Conservation (phyloP, 2,888 invertebrate species). For the Ormia ochracea region DNA sequence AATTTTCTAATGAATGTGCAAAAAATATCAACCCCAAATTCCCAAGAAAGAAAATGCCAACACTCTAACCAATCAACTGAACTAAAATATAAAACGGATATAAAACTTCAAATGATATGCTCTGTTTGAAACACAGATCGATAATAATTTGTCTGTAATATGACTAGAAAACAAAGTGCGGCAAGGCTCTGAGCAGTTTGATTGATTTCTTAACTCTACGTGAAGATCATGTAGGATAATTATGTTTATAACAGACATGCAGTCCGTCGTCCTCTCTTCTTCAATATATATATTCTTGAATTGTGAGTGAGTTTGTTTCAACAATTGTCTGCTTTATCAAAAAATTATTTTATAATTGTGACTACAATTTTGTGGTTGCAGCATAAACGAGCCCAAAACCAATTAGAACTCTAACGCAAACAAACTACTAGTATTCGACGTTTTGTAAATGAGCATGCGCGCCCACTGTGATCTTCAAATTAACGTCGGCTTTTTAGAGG, state of each 20-base stretch:
- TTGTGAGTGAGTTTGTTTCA: not conserved
- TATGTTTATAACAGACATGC: constrained; percentile 11
- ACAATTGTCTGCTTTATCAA: constrained; percentile 44
- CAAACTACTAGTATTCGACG: not conserved
- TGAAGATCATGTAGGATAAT: constrained; percentile 34
- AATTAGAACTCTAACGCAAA: constrained; percentile 19
- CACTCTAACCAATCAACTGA: not conserved
- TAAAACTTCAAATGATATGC: constrained; percentile 56
- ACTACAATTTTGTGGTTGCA: constrained; percentile 50
- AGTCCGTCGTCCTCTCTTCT: not conserved
- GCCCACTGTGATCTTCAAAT: constrained; percentile 49
- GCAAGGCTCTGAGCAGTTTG: constrained; percentile 45
- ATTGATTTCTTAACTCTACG: constrained; percentile 50
- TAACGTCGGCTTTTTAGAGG: constrained; percentile 28
- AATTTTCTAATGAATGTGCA: constrained; percentile 61
- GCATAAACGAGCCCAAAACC: constrained; percentile 41
- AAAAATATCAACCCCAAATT: constrained; percentile 57
- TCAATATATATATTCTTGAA: not conserved
- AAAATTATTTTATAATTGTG: constrained; percentile 56
- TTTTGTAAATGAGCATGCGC: constrained; percentile 56
- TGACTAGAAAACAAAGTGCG: constrained; percentile 22
- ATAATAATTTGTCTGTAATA: constrained; percentile 57
- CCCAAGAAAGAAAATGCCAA: not conserved
- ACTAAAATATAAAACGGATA: constrained; percentile 48
- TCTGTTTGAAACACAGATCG: constrained; percentile 38